These are phyloP conservation scores for Helleia helle DNA, from an alignment of 2,888 invertebrate genomes.

Conservation along the genomic window DNA sequence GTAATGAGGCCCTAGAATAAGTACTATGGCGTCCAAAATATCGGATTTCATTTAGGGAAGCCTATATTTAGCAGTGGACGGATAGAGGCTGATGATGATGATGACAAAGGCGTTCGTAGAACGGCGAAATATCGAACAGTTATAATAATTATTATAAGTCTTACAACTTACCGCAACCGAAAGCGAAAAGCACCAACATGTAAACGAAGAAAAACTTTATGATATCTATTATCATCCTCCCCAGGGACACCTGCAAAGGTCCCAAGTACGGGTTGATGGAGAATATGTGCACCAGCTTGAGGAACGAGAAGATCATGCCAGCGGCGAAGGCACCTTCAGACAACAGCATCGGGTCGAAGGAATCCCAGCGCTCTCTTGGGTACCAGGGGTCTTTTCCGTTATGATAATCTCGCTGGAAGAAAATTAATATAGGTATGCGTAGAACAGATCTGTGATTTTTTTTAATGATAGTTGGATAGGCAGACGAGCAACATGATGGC, in stretches of 20 bases:
- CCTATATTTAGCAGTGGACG: no score
- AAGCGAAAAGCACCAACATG: conserved; percentile 92
- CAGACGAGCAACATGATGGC: no score
- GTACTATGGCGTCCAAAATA: no score
- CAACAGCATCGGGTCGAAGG: conserved; percentile 95
- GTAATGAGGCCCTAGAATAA: no score
- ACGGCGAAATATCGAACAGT: no score
- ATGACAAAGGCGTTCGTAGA: no score
- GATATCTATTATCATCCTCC: conserved; percentile 95
- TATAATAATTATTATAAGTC: background rate
- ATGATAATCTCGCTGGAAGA: conserved; percentile 77
- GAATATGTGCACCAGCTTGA: conserved; percentile 97
- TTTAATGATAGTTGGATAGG: no score
- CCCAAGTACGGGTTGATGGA: conserved; percentile 97
- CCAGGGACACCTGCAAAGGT: conserved; percentile 93
- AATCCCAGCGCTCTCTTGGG: conserved; percentile 93
- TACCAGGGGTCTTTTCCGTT: conserved; percentile 86
- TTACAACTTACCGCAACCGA: conserved; percentile 87
- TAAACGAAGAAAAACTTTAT: conserved; percentile 97
- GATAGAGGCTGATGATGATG: no score
- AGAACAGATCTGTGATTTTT: no score
- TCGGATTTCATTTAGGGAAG: no score
- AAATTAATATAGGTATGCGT: no score
- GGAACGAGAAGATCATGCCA: conserved; percentile 96
- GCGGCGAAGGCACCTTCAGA: conserved; percentile 97